These are phyloP conservation scores for Montipora sp. DNA, from an alignment of 64 coral and sea anemone species.

Conservation along the genomic window DNA sequence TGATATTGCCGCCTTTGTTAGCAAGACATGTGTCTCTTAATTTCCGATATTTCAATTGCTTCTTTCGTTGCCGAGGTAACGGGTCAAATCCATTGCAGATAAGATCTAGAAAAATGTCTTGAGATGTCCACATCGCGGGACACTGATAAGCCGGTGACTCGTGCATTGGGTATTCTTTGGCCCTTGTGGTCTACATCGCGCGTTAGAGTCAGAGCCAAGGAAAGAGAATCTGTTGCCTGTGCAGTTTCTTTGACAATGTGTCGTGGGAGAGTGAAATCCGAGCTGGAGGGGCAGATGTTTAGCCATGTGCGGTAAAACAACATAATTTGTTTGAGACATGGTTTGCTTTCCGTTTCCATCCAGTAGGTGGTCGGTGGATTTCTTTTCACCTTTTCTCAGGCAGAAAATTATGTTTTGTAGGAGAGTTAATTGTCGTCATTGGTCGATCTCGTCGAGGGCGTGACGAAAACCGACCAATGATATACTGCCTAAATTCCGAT, in stretches of 20 bases:
- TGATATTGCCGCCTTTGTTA: neutral
- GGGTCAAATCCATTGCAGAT: constrained; percentile 16
- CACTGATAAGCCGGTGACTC: neutral
- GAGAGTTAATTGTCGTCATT: constrained; percentile 24
- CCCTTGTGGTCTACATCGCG: neutral
- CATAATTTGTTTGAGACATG: constrained; percentile 4
- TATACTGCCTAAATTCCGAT: constrained; percentile 64
- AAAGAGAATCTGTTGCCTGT: neutral
- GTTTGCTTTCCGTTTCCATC: constrained; percentile 39
- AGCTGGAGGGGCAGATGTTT: constrained; percentile 7
- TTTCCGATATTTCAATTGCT: constrained; percentile 37
- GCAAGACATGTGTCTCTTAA: constrained; percentile 30
- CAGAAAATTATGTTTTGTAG: constrained; percentile 45
- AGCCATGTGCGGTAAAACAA: constrained; percentile 40
- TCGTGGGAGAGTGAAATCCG: constrained; percentile 15
- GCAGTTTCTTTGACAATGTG: neutral
- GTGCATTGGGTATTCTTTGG: neutral
- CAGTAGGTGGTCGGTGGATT: constrained; percentile 36
- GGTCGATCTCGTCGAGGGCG: constrained; percentile 8
- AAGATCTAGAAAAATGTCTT: constrained; percentile 24
- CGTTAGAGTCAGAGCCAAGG: neutral
- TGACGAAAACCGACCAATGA: constrained; percentile 59
- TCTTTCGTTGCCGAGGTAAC: constrained; percentile 35
- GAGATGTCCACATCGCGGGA: constrained; percentile 6
- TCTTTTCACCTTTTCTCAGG: constrained; percentile 27